Base-by-base conservation (phyloP, 37 sponge, comb jelly and placozoan genomes). In the Spongia lamella region DNA sequence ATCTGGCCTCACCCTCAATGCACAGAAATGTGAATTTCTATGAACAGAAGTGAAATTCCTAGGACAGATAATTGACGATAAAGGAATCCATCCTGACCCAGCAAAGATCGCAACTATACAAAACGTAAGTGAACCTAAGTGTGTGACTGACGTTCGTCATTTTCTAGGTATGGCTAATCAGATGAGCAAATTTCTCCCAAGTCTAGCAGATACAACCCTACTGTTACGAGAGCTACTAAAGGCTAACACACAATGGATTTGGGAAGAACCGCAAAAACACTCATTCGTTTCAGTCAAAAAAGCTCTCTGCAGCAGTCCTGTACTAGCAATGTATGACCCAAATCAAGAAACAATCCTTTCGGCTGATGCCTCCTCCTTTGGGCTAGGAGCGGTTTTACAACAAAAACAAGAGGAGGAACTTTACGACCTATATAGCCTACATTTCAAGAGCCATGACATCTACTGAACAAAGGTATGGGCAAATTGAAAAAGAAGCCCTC, bases 141-240 rank as follows among this genome's bases (percentile, higher is more conserved):
- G 40, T 63, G 65, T 62, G 21, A 40, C 77, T 27, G 66, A 76
- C 26, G 21, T 76, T 13, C 40, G 66, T n/a, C 24, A 65, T 4
- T 76, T 76, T 33, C 66, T 76, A 3, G 79, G 68, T 35, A 78
- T 78, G 79, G 49, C 36, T 3, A 78, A 78, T 33, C 56, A 51
- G 7, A 56, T 68, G 11, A 30, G 25, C 26, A 20, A 61, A 36
- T 74, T 74, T 67, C n/a, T 67, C 75, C 75, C 75, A 2, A 25
- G 36, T 26, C 27, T 77, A 5, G 51, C 78, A 25, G 66, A 67
- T 24, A 34, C 21, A 11, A 77, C 49, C 7, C 24, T 7, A 14
- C 78, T 52, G 27, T 33, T 77, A 29, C 39, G 66, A 34, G 63
- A 43, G 29, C 51, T 77, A n/a, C 64, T 77, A 20, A 64, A 29